phyloP scores from a whole-genome alignment of 64 coral and sea anemone species.

The Montipora sp. region DNA sequence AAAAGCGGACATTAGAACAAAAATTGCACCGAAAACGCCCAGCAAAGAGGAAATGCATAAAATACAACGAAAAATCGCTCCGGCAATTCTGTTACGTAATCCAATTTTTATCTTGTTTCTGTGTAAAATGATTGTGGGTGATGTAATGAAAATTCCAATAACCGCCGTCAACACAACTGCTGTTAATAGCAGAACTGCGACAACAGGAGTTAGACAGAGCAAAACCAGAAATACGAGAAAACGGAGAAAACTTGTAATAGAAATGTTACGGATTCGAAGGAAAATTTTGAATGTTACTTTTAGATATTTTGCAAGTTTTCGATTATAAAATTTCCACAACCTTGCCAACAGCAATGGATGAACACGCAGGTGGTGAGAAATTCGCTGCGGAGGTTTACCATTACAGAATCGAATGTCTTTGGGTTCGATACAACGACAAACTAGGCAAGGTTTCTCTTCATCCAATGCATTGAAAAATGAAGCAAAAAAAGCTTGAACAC shows the following conservation, averaged over 20 bases:
- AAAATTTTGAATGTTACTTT: neutral
- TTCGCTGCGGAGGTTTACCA: neutral
- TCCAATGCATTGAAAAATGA: neutral
- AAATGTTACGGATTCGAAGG: neutral
- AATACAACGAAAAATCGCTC: neutral
- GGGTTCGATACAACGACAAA: neutral
- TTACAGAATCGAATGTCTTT: neutral
- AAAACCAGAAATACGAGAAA: neutral
- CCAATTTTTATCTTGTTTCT: too few species aligned
- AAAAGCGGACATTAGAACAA: neutral
- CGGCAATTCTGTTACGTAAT: too few species aligned
- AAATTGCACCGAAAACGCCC: neutral
- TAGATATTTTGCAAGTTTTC: neutral
- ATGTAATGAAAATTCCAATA: neutral
- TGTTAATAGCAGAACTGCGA: neutral
- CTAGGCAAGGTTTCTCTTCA: neutral
- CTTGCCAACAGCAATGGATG: neutral
- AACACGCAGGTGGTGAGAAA: neutral
- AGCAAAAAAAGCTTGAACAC: neutral
- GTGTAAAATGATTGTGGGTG: neutral
- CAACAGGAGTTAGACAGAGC: neutral
- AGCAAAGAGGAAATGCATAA: too few species aligned
- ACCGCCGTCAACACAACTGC: neutral
- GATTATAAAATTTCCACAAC: neutral
- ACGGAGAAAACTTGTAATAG: neutral